These are phyloP conservation scores for Brachionus manjavacas DNA, from an alignment of 1,140 invertebrate species.

Conservation along the genomic window DNA sequence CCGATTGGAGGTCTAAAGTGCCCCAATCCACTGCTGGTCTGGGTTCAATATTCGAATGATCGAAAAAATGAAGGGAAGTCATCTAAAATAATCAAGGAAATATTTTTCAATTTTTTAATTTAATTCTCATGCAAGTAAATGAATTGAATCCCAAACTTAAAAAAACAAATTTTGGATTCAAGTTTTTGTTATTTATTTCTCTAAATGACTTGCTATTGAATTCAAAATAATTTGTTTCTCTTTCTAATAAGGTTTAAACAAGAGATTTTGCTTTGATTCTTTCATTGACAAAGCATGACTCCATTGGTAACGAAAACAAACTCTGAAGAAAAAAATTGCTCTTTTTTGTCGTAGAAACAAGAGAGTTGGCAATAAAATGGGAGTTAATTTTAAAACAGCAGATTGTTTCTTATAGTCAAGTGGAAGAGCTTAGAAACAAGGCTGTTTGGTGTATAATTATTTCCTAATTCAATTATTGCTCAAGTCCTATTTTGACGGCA, in stretches of 20 bases:
- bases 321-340: background rate
- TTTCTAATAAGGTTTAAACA: slow-evolving; percentile 31
- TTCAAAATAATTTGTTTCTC: background rate
- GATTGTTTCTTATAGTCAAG: background rate
- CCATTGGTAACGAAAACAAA: slow-evolving; percentile 31
- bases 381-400: background rate
- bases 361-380: background rate
- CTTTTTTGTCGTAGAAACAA: slow-evolving; percentile 16
- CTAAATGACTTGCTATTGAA: background rate
- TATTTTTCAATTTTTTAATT: background rate
- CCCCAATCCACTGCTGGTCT: slow-evolving; percentile 38
- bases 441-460: background rate
- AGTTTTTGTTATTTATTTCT: slow-evolving; percentile 22
- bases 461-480: background rate
- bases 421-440: slow-evolving; percentile 16
- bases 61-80: slow-evolving; percentile 38
- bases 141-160: background rate
- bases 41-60: slow-evolving; percentile 14
- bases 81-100: background rate
- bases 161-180: slow-evolving; percentile 7
- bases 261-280: slow-evolving; percentile 22
- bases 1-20: background rate
- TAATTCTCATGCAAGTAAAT: background rate
- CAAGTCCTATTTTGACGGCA: background rate
- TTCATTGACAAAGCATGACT: slow-evolving; percentile 31